Evolutionary conservation across 2,113 vertebrate genomes (phyloP).

Genomic region (Notechis scutatus): DNA sequence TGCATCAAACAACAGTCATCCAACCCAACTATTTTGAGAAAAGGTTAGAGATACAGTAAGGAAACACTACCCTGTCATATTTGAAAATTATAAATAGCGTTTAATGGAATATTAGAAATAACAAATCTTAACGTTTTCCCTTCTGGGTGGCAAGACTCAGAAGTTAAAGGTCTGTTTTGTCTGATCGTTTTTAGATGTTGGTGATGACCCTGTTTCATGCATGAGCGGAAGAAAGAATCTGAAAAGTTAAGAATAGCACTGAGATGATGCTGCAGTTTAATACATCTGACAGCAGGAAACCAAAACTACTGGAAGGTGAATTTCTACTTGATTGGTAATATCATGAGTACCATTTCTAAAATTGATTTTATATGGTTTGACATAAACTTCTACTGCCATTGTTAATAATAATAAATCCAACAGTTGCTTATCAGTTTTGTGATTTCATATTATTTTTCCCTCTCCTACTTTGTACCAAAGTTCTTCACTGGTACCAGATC

Average conservation of each 20-base stretch:
- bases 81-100: background rate
- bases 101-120: background rate
- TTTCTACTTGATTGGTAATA: background rate
- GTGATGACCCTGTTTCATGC: background rate
- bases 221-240: background rate
- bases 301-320: background rate
- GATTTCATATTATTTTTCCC: background rate
- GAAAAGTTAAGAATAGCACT: background rate
- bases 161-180: background rate
- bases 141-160: background rate
- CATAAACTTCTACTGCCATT: background rate
- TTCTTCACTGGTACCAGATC: background rate
- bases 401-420: background rate
- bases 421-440: background rate
- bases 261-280: background rate
- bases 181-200: background rate
- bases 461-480: background rate
- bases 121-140: background rate
- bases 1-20: slow-evolving; percentile 19
- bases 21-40: slow-evolving; percentile 3
- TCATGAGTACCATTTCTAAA: background rate
- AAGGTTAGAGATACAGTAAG: slow-evolving; percentile 36
- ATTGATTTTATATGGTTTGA: background rate
- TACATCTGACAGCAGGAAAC: background rate
- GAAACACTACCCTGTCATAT: background rate